Evolutionary conservation across 2,797 vertebrate genomes (phyloP).

Genomic region (Neosilurus mollespiculum): DNA sequence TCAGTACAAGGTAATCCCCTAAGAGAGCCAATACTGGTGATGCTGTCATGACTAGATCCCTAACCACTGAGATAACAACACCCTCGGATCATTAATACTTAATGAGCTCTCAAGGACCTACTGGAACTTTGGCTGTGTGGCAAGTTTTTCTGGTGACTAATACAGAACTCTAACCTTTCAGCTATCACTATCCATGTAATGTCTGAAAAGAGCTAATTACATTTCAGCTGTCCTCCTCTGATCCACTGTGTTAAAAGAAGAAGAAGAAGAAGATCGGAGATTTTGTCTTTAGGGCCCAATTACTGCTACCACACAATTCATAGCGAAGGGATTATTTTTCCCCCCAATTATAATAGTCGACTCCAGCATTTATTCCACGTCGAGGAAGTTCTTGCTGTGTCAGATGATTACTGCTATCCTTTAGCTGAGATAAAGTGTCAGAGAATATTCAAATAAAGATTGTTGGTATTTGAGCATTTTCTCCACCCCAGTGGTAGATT

Average conservation of each 20-base stretch:
- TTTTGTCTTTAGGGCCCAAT: constrained; percentile 34
- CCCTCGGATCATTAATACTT: neutral
- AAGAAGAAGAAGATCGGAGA: neutral
- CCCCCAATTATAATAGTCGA: constrained; percentile 28
- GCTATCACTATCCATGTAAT: neutral
- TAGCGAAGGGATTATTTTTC: constrained; percentile 20
- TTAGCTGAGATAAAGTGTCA: neutral
- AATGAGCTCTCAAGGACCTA: neutral
- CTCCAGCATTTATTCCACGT: neutral
- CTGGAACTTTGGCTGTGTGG: neutral
- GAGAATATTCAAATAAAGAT: neutral
- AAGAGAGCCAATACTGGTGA: neutral
- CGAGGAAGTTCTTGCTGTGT: neutral
- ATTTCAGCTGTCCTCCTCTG: constrained; percentile 9
- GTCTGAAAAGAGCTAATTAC: constrained; percentile 37
- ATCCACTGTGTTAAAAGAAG: neutral
- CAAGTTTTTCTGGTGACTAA: neutral
- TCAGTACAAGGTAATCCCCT: neutral
- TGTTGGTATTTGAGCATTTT: neutral
- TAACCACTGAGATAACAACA: neutral
- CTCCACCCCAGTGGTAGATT: neutral
- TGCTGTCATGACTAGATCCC: neutral
- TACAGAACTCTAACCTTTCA: constrained; percentile 1
- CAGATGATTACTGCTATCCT: constrained; percentile 2
- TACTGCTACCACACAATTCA: constrained; percentile 20